Percentiles rank a stretch among this genome's conserved stretches.
Conservation (phyloP, 1,140 invertebrate genomes). For the Maconellicoccus hirsutus region DNA sequence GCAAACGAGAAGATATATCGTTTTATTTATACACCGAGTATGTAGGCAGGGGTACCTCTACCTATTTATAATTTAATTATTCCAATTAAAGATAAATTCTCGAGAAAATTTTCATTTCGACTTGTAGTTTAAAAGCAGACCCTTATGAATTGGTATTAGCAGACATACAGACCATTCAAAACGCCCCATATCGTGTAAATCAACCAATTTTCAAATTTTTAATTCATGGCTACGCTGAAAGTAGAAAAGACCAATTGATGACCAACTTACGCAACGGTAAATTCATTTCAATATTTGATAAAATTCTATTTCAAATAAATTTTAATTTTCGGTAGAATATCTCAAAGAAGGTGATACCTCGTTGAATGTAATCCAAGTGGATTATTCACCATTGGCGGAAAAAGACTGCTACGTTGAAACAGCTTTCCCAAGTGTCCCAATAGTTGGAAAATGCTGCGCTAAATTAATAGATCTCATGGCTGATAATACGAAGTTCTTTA, state of each 20-base stretch:
- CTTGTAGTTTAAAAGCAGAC: too few relatives aligned
- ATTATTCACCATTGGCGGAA: conserved; percentile 47
- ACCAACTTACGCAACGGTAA: neutral
- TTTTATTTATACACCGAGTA: neutral
- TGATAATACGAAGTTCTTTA: conserved; percentile 33
- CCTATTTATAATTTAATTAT: too few relatives aligned
- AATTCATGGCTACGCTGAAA: neutral
- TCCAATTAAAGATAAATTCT: too few relatives aligned
- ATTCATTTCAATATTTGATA: too few relatives aligned
- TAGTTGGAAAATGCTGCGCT: conserved; percentile 42
- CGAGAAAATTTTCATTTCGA: too few relatives aligned
- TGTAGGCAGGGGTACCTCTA: too few relatives aligned
- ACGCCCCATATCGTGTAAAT: neutral
- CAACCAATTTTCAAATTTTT: neutral
- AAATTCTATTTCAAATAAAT: too few relatives aligned
- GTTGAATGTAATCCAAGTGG: conserved; percentile 47
- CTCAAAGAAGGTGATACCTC: neutral
- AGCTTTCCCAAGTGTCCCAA: conserved; percentile 41
- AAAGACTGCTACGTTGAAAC: conserved; percentile 44
- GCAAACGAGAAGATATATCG: neutral
- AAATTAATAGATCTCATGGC: conserved; percentile 34
- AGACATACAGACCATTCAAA: neutral
- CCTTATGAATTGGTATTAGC: neutral
- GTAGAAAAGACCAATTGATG: neutral
- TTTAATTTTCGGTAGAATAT: neutral